phyloP scores from a whole-genome alignment of 2,797 vertebrate species.

The Sebastes oblongus region DNA sequence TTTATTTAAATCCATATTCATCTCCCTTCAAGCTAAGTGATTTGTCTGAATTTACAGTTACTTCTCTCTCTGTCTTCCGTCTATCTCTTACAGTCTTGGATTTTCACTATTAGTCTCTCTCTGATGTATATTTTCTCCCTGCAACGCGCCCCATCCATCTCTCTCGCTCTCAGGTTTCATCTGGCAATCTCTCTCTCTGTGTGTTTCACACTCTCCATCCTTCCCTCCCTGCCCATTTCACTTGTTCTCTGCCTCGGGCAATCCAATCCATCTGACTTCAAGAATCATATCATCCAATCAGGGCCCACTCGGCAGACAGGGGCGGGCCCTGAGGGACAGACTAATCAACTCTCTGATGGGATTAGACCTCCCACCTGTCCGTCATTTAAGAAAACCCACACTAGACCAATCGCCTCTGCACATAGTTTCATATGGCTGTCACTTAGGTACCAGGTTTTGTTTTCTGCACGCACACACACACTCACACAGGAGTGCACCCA shows the following conservation, averaged over 20 bases:
- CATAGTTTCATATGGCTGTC: conserved; percentile 62
- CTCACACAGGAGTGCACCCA: background rate
- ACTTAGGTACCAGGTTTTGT: conserved; percentile 33
- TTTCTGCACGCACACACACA: background rate
- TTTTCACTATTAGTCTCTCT: conserved; percentile 62
- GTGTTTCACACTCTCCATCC: conserved; percentile 40
- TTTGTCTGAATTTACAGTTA: conserved; percentile 70
- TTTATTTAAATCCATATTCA: conserved; percentile 74
- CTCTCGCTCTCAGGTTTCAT: conserved; percentile 59
- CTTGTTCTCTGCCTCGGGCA: conserved; percentile 59
- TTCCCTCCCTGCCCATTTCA: conserved; percentile 30
- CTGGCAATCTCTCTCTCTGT: conserved; percentile 39
- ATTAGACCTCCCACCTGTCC: conserved; percentile 80
- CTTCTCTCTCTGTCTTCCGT: conserved; percentile 37
- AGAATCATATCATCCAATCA: conserved; percentile 78
- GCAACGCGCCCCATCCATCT: conserved; percentile 53
- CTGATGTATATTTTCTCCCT: conserved; percentile 59
- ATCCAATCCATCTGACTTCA: conserved; percentile 77
- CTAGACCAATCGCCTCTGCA: conserved; percentile 58
- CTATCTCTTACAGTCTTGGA: conserved; percentile 47
- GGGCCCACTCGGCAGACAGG: conserved; percentile 67
- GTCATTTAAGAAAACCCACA: conserved; percentile 69
- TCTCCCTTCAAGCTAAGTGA: conserved; percentile 67
- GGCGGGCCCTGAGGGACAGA: conserved; percentile 71
- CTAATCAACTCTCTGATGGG: conserved; percentile 71